Base-by-base conservation (phyloP, 1,140 invertebrate genomes). In the Mylabris phalerata region DNA sequence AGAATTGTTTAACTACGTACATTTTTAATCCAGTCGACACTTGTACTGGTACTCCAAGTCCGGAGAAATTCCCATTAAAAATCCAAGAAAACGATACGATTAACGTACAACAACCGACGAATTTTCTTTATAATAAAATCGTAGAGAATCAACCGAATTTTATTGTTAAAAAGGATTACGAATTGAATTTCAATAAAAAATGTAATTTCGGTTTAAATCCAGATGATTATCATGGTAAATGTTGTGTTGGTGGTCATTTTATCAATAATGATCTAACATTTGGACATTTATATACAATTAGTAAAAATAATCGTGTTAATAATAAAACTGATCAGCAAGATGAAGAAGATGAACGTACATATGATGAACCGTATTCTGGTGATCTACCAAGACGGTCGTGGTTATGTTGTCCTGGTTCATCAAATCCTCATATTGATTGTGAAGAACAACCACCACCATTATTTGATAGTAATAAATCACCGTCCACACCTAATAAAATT, bases 341-440 rank as follows among this genome's bases (percentile, higher is more conserved):
- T 19, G 19, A 19, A 19, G 19, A 66, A 55, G 69, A 72, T 47
- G 73, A 74, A 58, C 62, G 73, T 24, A 73, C 67, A 4, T 74
- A 74, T 50, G 73, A 74, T 61, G 73, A 74, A 60, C 73, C 73
- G 10, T 74, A 70, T 51, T 66, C 66, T 0, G 72, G 72, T 2
- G 73, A 73, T 60, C 51, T 71, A 19, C 67, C 65, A 19, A 63
- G 69, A 50, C 64, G 68, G 43, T 74, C 73, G 10, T 74, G 73
- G 73, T 47, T 74, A 7, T 74, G 73, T 62, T 74, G 73, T 64
- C 71, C 73, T 4, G 73, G 73, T 26, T 73, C 68, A 13, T 67
- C 71, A 45, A 48, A 65, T 32, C 55, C 60, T 24, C 61, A 55
- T 42, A 67, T 72, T 48, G 57, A 47, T 41, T 67, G 70, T 45